phyloP scores from a whole-genome alignment of 2,888 invertebrate genomes.

The Cetonia aurata region DNA sequence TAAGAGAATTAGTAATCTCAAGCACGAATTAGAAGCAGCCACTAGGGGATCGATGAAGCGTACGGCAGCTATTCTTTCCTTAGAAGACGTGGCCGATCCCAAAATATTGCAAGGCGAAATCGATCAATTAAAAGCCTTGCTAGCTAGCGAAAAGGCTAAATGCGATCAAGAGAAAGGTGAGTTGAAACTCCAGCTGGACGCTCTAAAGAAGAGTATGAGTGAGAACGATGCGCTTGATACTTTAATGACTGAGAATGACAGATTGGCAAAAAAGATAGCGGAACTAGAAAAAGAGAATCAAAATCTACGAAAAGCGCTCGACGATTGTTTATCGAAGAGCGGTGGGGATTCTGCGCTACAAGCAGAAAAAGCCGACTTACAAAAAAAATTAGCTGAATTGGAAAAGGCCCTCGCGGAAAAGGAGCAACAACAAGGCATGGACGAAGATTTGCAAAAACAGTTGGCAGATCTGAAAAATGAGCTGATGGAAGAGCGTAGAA shows the following conservation, averaged over 20 bases:
- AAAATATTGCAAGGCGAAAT: slow-evolving; percentile 19
- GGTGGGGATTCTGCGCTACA: slow-evolving; percentile 23
- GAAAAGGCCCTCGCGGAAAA: not conserved
- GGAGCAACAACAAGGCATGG: slow-evolving; percentile 11
- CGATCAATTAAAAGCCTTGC: slow-evolving; percentile 26
- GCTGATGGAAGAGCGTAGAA: not conserved
- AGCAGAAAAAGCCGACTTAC: slow-evolving; percentile 29
- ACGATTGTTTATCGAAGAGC: slow-evolving; percentile 4
- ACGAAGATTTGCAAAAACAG: slow-evolving; percentile 32
- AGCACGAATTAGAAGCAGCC: slow-evolving; percentile 17
- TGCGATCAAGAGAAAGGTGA: slow-evolving; percentile 37
- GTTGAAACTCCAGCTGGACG: slow-evolving; percentile 32
- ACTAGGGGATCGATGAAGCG: not conserved
- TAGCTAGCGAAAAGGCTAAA: slow-evolving; percentile 28
- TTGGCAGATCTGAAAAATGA: slow-evolving; percentile 28
- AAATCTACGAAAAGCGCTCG: slow-evolving; percentile 21
- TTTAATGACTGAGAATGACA: slow-evolving; percentile 45
- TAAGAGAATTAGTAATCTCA: slow-evolving; percentile 20
- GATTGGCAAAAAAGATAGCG: slow-evolving; percentile 29
- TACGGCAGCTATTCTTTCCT: not conserved
- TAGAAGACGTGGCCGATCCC: slow-evolving; percentile 13
- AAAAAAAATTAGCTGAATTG: slow-evolving; percentile 19
- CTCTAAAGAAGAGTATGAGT: slow-evolving; percentile 16
- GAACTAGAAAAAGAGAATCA: slow-evolving; percentile 16
- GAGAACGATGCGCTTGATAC: slow-evolving; percentile 30